These are phyloP conservation scores for Columba guinea DNA, from an alignment of 2,797 vertebrate genomes.

Conservation along the genomic window DNA sequence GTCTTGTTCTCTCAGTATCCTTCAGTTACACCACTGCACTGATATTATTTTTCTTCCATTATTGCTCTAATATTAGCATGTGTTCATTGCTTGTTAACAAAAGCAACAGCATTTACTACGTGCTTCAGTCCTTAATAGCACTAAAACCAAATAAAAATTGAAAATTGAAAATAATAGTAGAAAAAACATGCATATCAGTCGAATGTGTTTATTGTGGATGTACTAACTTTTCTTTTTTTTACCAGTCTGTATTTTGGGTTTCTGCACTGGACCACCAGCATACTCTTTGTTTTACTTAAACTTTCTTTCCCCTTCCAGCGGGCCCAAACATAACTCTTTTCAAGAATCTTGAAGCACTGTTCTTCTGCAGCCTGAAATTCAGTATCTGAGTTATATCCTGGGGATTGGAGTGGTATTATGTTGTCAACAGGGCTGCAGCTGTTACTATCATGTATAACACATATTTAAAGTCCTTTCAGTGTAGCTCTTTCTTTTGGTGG, in stretches of 20 bases:
- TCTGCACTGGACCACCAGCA: slow-evolving; percentile 19
- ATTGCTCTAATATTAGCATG: background rate
- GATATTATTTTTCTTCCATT: background rate
- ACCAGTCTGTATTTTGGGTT: background rate
- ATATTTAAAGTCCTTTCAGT: background rate
- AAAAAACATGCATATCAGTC: background rate
- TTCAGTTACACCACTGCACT: background rate
- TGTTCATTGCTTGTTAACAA: background rate
- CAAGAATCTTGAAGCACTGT: background rate
- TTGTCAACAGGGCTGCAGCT: slow-evolving; percentile 24
- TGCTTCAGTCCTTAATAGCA: background rate
- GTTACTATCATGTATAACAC: background rate
- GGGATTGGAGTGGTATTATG: slow-evolving; percentile 52
- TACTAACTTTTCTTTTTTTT: background rate
- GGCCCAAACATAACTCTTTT: slow-evolving; percentile 3
- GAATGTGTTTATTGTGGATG: background rate
- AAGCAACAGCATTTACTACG: background rate
- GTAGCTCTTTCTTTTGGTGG: rapidly evolving
- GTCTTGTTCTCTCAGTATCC: background rate
- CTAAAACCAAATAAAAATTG: background rate
- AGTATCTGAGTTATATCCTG: slow-evolving; percentile 37
- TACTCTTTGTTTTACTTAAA: background rate
- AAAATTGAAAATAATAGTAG: background rate
- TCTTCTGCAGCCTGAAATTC: slow-evolving; percentile 20
- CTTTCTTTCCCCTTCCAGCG: slow-evolving; percentile 1